phyloP scores from a whole-genome alignment of 2,888 invertebrate genomes.

The Esperia sulphurella region DNA sequence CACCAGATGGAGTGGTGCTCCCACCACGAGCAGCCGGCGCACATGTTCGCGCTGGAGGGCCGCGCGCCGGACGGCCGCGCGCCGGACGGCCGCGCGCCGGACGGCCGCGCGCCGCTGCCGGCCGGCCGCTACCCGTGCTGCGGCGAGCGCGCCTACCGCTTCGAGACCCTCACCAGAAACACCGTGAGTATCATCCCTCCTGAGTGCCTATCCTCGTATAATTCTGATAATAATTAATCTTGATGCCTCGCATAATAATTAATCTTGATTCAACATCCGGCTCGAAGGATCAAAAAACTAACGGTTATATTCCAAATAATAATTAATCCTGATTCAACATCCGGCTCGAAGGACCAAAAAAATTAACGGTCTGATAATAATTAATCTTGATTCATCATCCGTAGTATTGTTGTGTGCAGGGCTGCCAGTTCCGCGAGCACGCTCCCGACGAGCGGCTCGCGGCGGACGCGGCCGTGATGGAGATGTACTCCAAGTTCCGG shows the following conservation, averaged over 20 bases:
- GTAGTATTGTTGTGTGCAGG: slow-evolving; percentile 64
- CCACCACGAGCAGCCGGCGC: slow-evolving; percentile 88
- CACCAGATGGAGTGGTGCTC: slow-evolving; percentile 89
- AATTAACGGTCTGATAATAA: too few species aligned
- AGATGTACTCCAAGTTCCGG: slow-evolving; percentile 77
- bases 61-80: slow-evolving; percentile 88
- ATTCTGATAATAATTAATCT: too few species aligned
- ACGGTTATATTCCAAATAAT: too few species aligned
- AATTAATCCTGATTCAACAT: too few species aligned
- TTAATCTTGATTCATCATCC: too few species aligned
- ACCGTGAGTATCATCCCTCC: slow-evolving; percentile 73
- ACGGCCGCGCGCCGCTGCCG: slow-evolving; percentile 85
- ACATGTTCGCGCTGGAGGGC: slow-evolving; percentile 87
- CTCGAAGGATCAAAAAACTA: too few species aligned
- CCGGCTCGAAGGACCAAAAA: too few species aligned
- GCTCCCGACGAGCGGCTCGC: slow-evolving; percentile 81
- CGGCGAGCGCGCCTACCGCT: slow-evolving; percentile 90
- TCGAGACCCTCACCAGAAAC: slow-evolving; percentile 84
- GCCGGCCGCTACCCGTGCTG: slow-evolving; percentile 92
- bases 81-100: slow-evolving; percentile 93
- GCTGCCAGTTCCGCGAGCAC: slow-evolving; percentile 87
- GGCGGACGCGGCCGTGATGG: slow-evolving; percentile 82
- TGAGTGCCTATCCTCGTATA: too few species aligned
- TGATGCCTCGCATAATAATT: too few species aligned
- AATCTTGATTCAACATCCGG: too few species aligned